Conservation (phyloP, 2,888 invertebrate species). For the Eretmocerus hayati region DNA sequence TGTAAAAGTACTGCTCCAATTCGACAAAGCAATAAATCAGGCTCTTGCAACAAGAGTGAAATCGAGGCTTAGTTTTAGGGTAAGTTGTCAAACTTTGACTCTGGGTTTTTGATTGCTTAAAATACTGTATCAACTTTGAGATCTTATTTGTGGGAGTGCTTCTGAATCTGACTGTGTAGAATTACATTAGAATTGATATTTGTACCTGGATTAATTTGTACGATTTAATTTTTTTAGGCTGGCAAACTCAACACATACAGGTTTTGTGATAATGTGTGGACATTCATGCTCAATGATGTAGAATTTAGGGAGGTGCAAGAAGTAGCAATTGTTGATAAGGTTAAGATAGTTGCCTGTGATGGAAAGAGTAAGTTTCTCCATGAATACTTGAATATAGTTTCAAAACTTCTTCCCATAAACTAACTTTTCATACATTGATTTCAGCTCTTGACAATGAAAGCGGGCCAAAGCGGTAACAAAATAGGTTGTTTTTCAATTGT, state of each 20-base stretch:
- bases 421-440: constrained; percentile 22
- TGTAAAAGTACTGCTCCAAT: constrained; percentile 88
- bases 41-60: constrained; percentile 86
- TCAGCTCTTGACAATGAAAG: constrained; percentile 40
- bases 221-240: constrained; percentile 45
- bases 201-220: too few relatives aligned
- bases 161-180: too few relatives aligned
- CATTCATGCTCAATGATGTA: constrained; percentile 96
- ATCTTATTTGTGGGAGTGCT: too few relatives aligned
- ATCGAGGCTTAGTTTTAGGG: constrained; percentile 89
- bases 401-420: constrained; percentile 8
- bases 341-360: constrained; percentile 97
- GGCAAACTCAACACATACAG: constrained; percentile 80
- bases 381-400: not conserved
- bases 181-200: too few relatives aligned
- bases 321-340: constrained; percentile 85
- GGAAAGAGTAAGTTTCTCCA: constrained; percentile 70
- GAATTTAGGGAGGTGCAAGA: constrained; percentile 95
- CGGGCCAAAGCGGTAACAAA: constrained; percentile 39
- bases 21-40: constrained; percentile 94
- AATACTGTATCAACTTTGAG: too few relatives aligned
- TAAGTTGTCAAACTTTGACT: too few relatives aligned
- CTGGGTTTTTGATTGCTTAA: too few relatives aligned
- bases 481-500: constrained; percentile 1
- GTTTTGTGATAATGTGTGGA: constrained; percentile 99